These are phyloP conservation scores for Dorcus hopei DNA, from an alignment of 2,888 invertebrate species.

Conservation along the genomic window DNA sequence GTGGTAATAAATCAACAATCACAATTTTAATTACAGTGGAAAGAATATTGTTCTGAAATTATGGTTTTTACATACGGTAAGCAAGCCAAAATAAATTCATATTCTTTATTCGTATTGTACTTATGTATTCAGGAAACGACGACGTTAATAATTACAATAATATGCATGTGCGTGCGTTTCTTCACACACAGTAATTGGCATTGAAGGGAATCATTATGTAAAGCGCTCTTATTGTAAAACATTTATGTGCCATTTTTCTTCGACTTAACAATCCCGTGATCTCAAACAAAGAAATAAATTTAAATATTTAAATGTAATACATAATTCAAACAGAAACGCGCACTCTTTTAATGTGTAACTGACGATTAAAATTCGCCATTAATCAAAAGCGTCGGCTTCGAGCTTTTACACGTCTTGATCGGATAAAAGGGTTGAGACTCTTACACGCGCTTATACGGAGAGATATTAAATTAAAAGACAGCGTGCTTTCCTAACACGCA, in stretches of 20 bases:
- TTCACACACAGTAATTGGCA: conserved; percentile 12
- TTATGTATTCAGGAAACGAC: conserved; percentile 9
- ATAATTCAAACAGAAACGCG: no score
- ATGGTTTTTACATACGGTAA: conserved; percentile 6
- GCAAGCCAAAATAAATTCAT: conserved; percentile 7
- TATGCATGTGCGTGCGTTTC: conserved; percentile 13
- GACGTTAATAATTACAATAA: conserved; percentile 16
- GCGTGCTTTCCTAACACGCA: background rate
- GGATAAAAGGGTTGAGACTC: no score
- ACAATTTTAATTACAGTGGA: no score
- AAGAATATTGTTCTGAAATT: no score
- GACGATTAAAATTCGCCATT: no score
- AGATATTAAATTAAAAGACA: no score
- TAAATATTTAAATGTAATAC: conserved; percentile 13
- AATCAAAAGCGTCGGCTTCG: no score
- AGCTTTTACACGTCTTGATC: no score
- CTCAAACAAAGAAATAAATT: conserved; percentile 18
- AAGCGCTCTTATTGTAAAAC: conserved; percentile 14
- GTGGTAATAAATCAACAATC: no score
- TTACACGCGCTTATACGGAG: no score
- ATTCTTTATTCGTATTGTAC: conserved; percentile 8
- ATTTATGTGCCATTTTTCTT: conserved; percentile 7
- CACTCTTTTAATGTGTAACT: no score
- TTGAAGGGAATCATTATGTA: conserved; percentile 12
- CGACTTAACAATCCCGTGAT: conserved; percentile 9